phyloP scores from a whole-genome alignment of 2,113 vertebrate species.

The Eublepharis macularius region DNA sequence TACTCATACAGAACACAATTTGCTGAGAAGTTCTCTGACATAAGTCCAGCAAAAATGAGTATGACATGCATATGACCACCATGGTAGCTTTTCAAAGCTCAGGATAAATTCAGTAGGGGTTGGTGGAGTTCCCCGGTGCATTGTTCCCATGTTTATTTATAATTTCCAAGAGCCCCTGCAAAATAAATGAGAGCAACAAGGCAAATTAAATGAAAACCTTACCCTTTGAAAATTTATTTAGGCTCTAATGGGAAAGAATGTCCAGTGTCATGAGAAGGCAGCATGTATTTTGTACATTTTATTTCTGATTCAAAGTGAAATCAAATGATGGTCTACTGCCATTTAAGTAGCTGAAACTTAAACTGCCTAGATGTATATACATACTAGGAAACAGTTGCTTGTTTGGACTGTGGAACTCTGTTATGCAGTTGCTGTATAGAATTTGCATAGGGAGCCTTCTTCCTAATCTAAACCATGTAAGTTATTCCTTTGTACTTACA shows the following conservation, averaged over 20 bases:
- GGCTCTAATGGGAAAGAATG: conserved; percentile 16
- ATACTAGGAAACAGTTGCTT: conserved; percentile 19
- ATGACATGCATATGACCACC: background rate
- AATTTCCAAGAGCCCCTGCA: conserved; percentile 34
- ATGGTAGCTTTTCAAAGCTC: background rate
- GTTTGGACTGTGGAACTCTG: conserved; percentile 4
- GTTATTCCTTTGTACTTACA: conserved; percentile 26
- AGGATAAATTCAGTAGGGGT: background rate
- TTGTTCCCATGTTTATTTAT: background rate
- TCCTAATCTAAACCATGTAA: conserved; percentile 24
- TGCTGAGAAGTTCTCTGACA: background rate
- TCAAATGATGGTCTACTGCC: conserved; percentile 10
- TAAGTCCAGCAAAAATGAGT: background rate
- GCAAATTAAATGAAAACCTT: conserved; percentile 37
- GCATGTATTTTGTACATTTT: conserved; percentile 1
- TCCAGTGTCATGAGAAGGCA: conserved; percentile 31
- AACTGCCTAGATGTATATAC: conserved; percentile 37
- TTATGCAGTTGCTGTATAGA: background rate
- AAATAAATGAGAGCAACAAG: conserved; percentile 34
- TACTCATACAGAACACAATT: background rate
- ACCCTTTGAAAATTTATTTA: conserved; percentile 31
- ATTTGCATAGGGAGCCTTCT: conserved; percentile 37
- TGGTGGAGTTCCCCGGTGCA: background rate
- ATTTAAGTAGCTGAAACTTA: conserved; percentile 44
- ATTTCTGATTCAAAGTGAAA: conserved; percentile 46